Base-by-base conservation (phyloP, 2,797 vertebrate genomes). In the Bovichtus variegatus region DNA sequence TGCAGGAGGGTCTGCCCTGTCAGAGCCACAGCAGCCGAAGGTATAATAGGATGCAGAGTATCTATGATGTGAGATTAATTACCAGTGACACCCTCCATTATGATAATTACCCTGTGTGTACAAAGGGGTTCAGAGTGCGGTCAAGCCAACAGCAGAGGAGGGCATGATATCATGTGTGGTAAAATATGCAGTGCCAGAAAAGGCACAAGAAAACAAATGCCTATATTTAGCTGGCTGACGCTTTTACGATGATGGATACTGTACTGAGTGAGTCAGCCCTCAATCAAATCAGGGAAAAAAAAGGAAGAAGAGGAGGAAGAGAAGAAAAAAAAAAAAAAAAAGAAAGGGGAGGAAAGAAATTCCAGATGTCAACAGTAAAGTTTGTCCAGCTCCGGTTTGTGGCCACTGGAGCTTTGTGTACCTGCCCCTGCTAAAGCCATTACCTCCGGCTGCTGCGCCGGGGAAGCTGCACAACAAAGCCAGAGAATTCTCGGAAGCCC, bases 321-420 rank as follows among this genome's bases (percentile, higher is more conserved):
- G 89, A 83, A 70, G 74, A 91, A 86, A 82, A 83, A 67, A 87
- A 34, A 67, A 87, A 34, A 40, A 31, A 88, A 86, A 67, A 78
- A 71, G 53, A 62, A 84, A 84, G 67, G 76, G 70, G 87, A 91
- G 90, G 91, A 94, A 91, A 94, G 91, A 92, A 93, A 94, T 94
- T 95, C 94, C 95, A 96, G 95, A 96, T 96, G 95, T 96, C 92
- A 94, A 94, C 94, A 93, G 92, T 94, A 94, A 95, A 95, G 92
- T 94, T 91, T 89, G 92, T 94, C 80, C 93, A 94, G 94, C 91
- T 95, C 94, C 89, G 90, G 92, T 94, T 76, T 93, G 86, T 79
- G 90, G 93, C 92, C 93, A 89, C 92, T 89, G 89, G 95, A 94
- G 93, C 94, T 94, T 94, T 94, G 93, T 91, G 91, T 95, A 95